A percentile compares a stretch with the other conserved stretches of the same genome.
These are phyloP conservation scores for Amphiprion ocellaris DNA, from an alignment of 2,113 vertebrate species.

Conservation along the genomic window DNA sequence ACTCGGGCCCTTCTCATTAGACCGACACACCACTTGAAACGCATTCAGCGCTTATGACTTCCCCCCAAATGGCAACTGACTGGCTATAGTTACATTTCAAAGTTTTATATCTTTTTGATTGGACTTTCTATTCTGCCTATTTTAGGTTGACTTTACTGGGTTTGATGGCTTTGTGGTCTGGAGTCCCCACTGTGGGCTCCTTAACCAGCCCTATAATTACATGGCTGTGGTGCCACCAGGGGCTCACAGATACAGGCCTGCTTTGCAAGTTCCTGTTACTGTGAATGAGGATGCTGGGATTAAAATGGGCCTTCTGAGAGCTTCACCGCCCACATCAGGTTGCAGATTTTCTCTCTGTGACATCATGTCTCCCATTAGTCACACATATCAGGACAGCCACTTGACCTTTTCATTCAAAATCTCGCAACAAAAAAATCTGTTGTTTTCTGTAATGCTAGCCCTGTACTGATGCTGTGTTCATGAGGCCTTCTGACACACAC, in stretches of 20 bases:
- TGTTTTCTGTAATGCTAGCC: constrained; percentile 54
- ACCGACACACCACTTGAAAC: constrained; percentile 69
- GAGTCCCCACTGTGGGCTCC: constrained; percentile 28
- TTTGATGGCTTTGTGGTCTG: constrained; percentile 46
- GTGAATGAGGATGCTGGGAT: constrained; percentile 39
- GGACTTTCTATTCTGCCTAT: constrained; percentile 52
- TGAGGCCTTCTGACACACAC: constrained; percentile 8
- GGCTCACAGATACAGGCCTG: constrained; percentile 12
- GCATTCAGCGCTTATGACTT: constrained; percentile 12
- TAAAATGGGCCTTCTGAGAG: constrained; percentile 41
- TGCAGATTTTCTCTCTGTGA: constrained; percentile 27
- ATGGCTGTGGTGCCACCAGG: constrained; percentile 37
- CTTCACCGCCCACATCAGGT: constrained; percentile 42
- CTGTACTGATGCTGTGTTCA: neutral
- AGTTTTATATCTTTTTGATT: constrained; percentile 47
- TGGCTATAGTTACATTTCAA: constrained; percentile 37
- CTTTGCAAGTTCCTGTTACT: constrained; percentile 16
- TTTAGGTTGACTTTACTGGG: constrained; percentile 38
- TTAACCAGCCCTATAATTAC: constrained; percentile 39
- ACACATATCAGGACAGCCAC: constrained; percentile 44
- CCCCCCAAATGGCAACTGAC: constrained; percentile 42
- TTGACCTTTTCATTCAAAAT: constrained; percentile 68
- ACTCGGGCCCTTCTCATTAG: constrained; percentile 72
- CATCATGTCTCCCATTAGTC: constrained; percentile 66
- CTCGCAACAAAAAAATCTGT: constrained; percentile 53